Conservation (phyloP, 2,888 invertebrate species). For the Uloborus plumipes region DNA sequence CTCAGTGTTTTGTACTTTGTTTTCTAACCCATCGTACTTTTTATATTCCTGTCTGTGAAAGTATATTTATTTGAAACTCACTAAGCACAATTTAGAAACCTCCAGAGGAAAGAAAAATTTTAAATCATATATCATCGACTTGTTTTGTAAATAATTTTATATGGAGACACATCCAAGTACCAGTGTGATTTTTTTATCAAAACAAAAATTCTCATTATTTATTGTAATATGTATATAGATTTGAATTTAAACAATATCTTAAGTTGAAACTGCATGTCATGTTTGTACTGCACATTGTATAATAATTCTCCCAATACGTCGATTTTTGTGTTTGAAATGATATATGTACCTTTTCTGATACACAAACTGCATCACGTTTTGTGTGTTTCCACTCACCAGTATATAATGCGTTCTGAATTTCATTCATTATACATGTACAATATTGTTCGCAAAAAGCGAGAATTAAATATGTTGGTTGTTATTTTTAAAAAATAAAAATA, state of each 20-base stretch:
- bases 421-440: constrained; percentile 10
- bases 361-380: constrained; percentile 8
- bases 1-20: too few species aligned
- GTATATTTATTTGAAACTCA: too few species aligned
- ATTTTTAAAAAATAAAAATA: constrained; percentile 32
- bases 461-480: constrained; percentile 29
- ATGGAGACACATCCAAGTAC: too few species aligned
- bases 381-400: constrained; percentile 8
- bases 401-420: constrained; percentile 3
- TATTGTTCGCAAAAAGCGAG: constrained; percentile 17
- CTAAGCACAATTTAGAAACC: too few species aligned
- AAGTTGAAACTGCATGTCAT: constrained; percentile 38
- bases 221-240: constrained; percentile 42
- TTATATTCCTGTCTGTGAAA: too few species aligned
- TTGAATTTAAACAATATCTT: constrained; percentile 14
- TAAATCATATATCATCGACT: too few species aligned
- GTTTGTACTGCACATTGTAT: constrained; percentile 50
- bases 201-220: not conserved
- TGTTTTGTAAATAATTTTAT: too few species aligned
- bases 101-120: too few species aligned
- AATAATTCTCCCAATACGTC: not conserved
- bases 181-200: too few species aligned
- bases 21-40: too few species aligned
- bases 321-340: not conserved
- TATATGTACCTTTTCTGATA: constrained; percentile 5